These are phyloP conservation scores for Ceratitis capitata DNA, from an alignment of 1,140 invertebrate genomes.

Conservation along the genomic window DNA sequence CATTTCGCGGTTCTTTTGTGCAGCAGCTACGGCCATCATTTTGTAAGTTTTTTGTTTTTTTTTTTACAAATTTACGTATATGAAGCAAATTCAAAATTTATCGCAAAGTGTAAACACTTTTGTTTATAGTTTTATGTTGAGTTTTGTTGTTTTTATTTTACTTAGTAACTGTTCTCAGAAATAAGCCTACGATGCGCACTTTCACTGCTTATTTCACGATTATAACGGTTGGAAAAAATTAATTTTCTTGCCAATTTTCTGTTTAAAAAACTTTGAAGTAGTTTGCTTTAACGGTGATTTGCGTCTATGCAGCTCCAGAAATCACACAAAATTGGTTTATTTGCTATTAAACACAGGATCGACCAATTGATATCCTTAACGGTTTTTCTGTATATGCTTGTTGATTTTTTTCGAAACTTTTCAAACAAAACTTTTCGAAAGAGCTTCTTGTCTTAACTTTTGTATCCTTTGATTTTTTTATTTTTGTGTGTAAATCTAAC, in stretches of 20 bases:
- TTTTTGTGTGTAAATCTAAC: no score
- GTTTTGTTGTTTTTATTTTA: background rate
- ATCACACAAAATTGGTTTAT: conserved; percentile 31
- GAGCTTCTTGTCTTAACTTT: conserved; percentile 39
- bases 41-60: conserved; percentile 55
- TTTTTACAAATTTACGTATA: conserved; percentile 44
- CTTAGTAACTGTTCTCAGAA: conserved; percentile 36
- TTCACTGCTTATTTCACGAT: conserved; percentile 62
- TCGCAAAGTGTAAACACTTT: conserved; percentile 54
- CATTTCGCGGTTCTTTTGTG: conserved; percentile 91
- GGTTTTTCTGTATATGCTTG: conserved; percentile 10
- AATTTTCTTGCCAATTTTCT: conserved; percentile 44
- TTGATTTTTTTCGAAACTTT: conserved; percentile 32
- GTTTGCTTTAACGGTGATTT: conserved; percentile 47
- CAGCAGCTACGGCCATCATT: conserved; percentile 86
- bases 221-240: background rate
- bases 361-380: conserved; percentile 5
- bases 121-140: conserved; percentile 43
- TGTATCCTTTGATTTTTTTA: conserved; percentile 32
- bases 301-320: conserved; percentile 58
- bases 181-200: conserved; percentile 64
- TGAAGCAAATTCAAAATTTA: conserved; percentile 46
- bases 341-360: conserved; percentile 5
- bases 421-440: conserved; percentile 31
- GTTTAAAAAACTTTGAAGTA: conserved; percentile 39